Evolutionary conservation across 2,888 invertebrate species (phyloP).

Genomic region (Leucozona laternaria): DNA sequence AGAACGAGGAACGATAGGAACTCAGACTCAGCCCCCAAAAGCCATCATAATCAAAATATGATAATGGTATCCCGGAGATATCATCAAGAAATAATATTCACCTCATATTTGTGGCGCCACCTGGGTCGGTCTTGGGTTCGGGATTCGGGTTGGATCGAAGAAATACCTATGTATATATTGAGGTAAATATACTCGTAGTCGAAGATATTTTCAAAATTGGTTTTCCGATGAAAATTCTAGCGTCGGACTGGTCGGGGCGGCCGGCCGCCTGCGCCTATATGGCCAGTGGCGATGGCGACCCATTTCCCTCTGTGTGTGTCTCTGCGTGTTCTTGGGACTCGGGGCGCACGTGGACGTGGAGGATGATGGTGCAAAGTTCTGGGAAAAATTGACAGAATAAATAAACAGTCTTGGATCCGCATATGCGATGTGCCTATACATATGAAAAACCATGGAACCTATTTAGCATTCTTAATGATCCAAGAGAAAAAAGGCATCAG

Average conservation of each 20-base stretch:
- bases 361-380: slow-evolving; percentile 53
- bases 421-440: background rate
- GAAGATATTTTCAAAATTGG: slow-evolving; percentile 42
- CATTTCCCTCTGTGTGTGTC: slow-evolving; percentile 46
- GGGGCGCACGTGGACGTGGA: slow-evolving; percentile 51
- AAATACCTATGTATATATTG: background rate
- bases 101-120: slow-evolving; percentile 64
- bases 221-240: slow-evolving; percentile 62
- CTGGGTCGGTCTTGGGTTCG: slow-evolving; percentile 6
- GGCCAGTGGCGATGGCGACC: slow-evolving; percentile 57
- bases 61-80: slow-evolving; percentile 71
- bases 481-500: slow-evolving; percentile 9
- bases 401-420: slow-evolving; percentile 51
- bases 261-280: background rate
- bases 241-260: background rate
- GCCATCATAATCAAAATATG: slow-evolving; percentile 69
- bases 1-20: background rate
- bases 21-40: slow-evolving; percentile 28
- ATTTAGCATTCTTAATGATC: slow-evolving; percentile 74
- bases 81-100: slow-evolving; percentile 69
- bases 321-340: slow-evolving; percentile 5
- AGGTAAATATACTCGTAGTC: slow-evolving; percentile 8
- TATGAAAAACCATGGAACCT: slow-evolving; percentile 46
- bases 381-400: slow-evolving; percentile 66
- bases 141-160: background rate